Conservation (phyloP, 2,797 vertebrate species). For the Tapirus indicus region DNA sequence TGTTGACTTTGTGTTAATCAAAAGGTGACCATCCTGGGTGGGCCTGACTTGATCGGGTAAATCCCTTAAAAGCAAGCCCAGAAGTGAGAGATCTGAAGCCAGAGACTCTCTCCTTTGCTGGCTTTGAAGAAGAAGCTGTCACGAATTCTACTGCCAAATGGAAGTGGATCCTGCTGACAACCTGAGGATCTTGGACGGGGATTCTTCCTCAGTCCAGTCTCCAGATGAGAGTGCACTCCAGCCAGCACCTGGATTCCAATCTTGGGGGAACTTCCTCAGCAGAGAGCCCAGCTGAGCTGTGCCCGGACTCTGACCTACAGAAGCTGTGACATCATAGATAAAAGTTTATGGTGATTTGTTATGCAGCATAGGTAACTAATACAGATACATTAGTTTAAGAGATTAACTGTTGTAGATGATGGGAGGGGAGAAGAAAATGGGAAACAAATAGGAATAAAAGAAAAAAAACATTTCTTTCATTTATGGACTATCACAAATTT, state of each 20-base stretch:
- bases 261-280: neutral
- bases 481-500: neutral
- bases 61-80: too few relatives aligned
- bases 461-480: too few relatives aligned
- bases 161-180: neutral
- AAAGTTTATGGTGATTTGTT: fast-evolving
- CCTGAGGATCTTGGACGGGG: fast-evolving
- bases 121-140: neutral
- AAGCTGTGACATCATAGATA: neutral
- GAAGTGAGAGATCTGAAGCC: neutral
- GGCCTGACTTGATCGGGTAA: too few relatives aligned
- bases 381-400: neutral
- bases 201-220: neutral
- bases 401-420: fast-evolving
- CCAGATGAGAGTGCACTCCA: neutral
- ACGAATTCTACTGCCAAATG: fast-evolving
- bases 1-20: neutral
- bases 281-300: neutral
- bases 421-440: neutral
- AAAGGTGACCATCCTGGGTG: too few relatives aligned
- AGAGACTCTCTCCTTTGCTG: too few relatives aligned
- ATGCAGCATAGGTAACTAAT: fast-evolving
- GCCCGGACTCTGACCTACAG: neutral
- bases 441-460: neutral
- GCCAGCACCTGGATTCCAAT: too few relatives aligned